Evolutionary conservation across 1,140 invertebrate genomes (phyloP), one percentile per base, ranked within the genome.

Genomic region (Dysdera silvatica): DNA sequence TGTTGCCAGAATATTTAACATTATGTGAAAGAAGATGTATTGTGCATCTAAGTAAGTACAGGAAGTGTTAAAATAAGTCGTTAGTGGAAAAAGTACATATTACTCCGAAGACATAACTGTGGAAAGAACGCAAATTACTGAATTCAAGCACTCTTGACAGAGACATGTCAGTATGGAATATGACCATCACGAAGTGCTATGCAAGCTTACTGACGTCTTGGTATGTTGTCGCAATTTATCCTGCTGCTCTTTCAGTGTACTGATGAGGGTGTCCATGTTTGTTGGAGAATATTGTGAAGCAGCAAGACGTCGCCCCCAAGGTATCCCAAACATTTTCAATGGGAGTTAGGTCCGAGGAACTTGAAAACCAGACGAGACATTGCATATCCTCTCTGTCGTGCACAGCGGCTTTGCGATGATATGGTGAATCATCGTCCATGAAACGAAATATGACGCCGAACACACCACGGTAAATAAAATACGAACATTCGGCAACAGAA

Each of bases 311-410:
- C 26, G 3, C 29, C 4, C 26, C 26, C 7, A 49, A 49, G 29
- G 47, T 28, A 49, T 49, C 4, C n/a, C 47, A 49, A 3, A 49
- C 24, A 28, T 49, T 49, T 49, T 26, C n/a, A 49, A 29, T 1
- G 24, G 47, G 4, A 74, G 48, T 75, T 73, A 53, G 76, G 72
- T 16, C 69, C 74, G 54, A 32, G 54, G 47, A 63, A 41, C 49
- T 40, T 10, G 37, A 49, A 28, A 20, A 29, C 29, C 24, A 49
- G 26, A 24, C 26, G 4, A 28, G 8, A 26, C 20, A n/a, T 49
- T 49, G 47, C 26, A 23, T 49, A 49, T 49, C 47, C 47, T 49
- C 4, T 23, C 18, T 14, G 23, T 49, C 47, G 24, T 49, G n/a
- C 6, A 49, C 2, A 49, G 47, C 47, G 4, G 7, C 23, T 49